phyloP scores from a whole-genome alignment of 1,140 invertebrate species.

The Drosophila mauritiana region DNA sequence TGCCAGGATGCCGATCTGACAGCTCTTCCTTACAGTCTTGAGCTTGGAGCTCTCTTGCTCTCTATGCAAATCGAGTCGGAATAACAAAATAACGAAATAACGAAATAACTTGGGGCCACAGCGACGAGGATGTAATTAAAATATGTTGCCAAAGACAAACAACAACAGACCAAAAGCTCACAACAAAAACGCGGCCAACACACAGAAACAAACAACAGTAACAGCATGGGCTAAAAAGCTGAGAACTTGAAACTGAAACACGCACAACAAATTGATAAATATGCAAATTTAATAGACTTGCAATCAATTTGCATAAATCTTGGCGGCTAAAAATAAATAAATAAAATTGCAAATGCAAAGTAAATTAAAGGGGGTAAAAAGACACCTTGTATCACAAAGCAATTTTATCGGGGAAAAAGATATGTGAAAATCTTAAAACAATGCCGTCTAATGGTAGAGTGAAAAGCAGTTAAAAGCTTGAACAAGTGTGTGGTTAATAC shows the following conservation, averaged over 20 bases:
- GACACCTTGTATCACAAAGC: too few species aligned
- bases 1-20: neutral
- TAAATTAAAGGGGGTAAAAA: conserved; percentile 15
- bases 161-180: conserved; percentile 29
- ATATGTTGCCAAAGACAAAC: conserved; percentile 76
- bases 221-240: neutral
- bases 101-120: conserved; percentile 50
- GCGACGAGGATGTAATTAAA: conserved; percentile 68
- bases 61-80: conserved; percentile 66
- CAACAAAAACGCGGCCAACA: conserved; percentile 8
- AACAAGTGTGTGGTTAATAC: too few species aligned
- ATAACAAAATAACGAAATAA: conserved; percentile 65
- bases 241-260: conserved; percentile 38
- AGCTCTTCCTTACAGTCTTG: conserved; percentile 3
- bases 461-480: too few species aligned
- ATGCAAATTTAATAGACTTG: conserved; percentile 81
- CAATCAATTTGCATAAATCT: conserved; percentile 79
- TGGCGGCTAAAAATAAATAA: conserved; percentile 64
- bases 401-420: too few species aligned
- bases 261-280: conserved; percentile 78
- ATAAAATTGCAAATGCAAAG: conserved; percentile 55
- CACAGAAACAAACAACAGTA: conserved; percentile 36
- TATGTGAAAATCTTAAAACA: too few species aligned
- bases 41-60: neutral
- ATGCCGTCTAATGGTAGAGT: too few species aligned